Conservation (phyloP, 1,140 invertebrate genomes). For the Brachionus rubens region DNA sequence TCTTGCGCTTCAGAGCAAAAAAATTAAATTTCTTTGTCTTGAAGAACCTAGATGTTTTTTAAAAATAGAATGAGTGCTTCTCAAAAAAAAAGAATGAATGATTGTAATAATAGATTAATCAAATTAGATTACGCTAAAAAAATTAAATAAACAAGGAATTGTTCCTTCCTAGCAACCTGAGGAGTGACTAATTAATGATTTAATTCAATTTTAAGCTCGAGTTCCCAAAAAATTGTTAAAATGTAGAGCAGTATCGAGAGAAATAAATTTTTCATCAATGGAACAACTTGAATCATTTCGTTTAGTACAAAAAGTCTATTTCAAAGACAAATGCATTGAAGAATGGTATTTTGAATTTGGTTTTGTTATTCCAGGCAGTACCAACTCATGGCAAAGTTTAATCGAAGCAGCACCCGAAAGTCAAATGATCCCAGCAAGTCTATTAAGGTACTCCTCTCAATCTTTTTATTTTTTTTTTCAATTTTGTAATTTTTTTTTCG, state of each 20-base stretch:
- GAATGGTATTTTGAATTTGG: conserved; percentile 99
- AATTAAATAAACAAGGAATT: no score
- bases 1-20: no score
- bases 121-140: no score
- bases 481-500: conserved; percentile 57
- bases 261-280: conserved; percentile 96
- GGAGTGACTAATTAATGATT: no score
- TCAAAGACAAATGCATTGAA: conserved; percentile 68
- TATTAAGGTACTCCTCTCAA: conserved; percentile 73
- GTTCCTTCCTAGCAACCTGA: no score
- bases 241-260: conserved; percentile 87
- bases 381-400: conserved; percentile 96
- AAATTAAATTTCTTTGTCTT: no score
- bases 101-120: no score
- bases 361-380: conserved; percentile 95
- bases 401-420: conserved; percentile 97
- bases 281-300: conserved; percentile 94
- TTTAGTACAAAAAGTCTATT: conserved; percentile 83
- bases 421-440: conserved; percentile 98
- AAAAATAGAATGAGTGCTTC: no score
- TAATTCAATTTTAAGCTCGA: conserved; percentile 68
- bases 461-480: background rate
- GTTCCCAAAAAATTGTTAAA: conserved; percentile 95
- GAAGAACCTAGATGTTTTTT: no score
- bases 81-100: no score